These are phyloP conservation scores for Oophaga pumilio DNA, from an alignment of 2,113 vertebrate species.

Conservation along the genomic window DNA sequence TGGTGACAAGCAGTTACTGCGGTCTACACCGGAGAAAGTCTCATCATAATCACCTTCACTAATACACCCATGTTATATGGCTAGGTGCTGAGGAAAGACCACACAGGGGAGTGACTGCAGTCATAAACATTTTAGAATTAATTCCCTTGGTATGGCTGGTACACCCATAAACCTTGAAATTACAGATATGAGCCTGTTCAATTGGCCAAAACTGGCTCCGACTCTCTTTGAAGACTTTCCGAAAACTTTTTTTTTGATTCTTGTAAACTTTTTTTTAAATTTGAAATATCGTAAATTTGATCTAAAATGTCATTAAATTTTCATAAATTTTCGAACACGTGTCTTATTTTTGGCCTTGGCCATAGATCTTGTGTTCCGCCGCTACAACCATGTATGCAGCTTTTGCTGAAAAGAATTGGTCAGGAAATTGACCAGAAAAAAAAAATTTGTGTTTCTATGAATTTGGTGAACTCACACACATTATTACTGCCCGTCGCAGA, in stretches of 20 bases:
- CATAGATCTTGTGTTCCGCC: no score
- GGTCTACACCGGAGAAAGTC: background rate
- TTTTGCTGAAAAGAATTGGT: no score
- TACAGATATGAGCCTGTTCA: background rate
- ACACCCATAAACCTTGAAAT: background rate
- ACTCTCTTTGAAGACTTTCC: no score
- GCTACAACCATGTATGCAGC: no score
- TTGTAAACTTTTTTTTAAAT: no score
- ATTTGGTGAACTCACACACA: no score
- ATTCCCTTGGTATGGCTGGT: background rate
- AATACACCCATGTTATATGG: conserved; percentile 16
- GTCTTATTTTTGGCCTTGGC: no score
- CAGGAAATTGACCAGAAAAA: no score
- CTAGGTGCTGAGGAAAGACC: conserved; percentile 6
- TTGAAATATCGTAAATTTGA: background rate
- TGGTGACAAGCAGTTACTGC: background rate
- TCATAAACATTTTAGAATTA: background rate
- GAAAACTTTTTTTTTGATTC: no score
- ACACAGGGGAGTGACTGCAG: conserved; percentile 2
- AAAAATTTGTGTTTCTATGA: no score
- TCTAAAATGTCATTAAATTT: background rate
- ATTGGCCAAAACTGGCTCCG: background rate
- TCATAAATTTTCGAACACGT: no score
- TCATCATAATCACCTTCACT: conserved; percentile 19
- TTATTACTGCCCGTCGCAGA: no score